Evolutionary conservation across 2,113 vertebrate genomes (phyloP).

Genomic region (Dunckerocampus dactyliophorus): DNA sequence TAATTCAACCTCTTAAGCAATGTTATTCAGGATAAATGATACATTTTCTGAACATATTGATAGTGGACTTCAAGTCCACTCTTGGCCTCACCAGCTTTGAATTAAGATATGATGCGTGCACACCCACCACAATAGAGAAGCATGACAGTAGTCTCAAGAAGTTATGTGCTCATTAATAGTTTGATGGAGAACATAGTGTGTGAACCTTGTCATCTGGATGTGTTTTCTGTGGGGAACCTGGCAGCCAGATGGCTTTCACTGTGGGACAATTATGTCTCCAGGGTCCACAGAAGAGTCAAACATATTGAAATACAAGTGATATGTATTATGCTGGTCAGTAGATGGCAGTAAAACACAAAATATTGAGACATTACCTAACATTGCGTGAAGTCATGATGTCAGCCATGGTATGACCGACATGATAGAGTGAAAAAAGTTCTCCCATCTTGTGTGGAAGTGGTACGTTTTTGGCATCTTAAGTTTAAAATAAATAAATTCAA

Average conservation of each 20-base stretch:
- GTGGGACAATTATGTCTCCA: too few relatives aligned
- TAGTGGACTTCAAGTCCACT: constrained; percentile 3
- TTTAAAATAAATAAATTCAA: constrained; percentile 56
- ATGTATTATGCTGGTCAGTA: too few relatives aligned
- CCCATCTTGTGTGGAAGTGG: too few relatives aligned
- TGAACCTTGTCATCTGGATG: constrained; percentile 56
- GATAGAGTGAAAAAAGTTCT: too few relatives aligned
- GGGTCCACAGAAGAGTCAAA: too few relatives aligned
- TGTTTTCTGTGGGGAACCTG: constrained; percentile 49
- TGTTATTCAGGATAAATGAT: constrained; percentile 14
- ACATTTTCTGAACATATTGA: constrained; percentile 2
- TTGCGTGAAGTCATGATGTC: too few relatives aligned
- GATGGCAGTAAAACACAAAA: too few relatives aligned
- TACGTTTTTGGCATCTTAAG: constrained; percentile 5
- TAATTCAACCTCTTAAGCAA: constrained; percentile 7
- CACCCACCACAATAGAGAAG: too few relatives aligned
- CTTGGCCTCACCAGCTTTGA: constrained; percentile 4
- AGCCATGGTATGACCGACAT: too few relatives aligned
- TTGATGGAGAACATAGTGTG: constrained; percentile 22
- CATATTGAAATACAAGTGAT: too few relatives aligned
- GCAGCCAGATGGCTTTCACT: constrained; percentile 65
- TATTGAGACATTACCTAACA: too few relatives aligned
- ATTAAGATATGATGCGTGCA: constrained; percentile 10
- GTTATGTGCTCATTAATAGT: constrained; percentile 32
- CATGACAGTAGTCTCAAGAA: constrained; percentile 18